Base-by-base conservation (phyloP, 2,888 invertebrate species). In the Fragum sueziense region DNA sequence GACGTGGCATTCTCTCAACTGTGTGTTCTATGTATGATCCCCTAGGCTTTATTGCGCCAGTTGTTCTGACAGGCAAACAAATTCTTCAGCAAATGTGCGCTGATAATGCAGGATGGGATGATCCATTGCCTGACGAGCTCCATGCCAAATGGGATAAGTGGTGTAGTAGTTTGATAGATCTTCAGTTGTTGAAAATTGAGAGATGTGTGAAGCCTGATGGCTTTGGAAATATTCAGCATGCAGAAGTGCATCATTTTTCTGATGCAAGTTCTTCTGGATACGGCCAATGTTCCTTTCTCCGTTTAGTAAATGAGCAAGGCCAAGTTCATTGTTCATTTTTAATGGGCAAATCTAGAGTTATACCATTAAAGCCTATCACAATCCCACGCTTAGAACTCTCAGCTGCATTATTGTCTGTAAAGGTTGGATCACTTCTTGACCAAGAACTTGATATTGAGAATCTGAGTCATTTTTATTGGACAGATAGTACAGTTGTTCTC, bases 1-100 rank as follows among this genome's bases (percentile, higher is more conserved):
- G 85, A 41, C 61, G 85, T 34, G 84, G 81, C 6, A 67, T 87
- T 11, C 51, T 88, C 11, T 82, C 86, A 2, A 80, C 84, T 9
- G 72, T 87, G 7, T 62, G 73, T 37, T 81, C 79, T 1, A 59
- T 88, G 2, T 86, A 85, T 69, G 88, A 88, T 72, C 86, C 87
- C 0, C 74, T 88, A 47, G 86, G 84, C 4, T 70, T 88, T 25
- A 74, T 89, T 29, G 65, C 86, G 2, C 88, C 87, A 25, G 74
- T 86, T 34, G 29, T 82, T 11, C 75, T 87, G 11, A 47, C 70
- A 11, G 82, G 84, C 3, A 87, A 86, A 51, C 75, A 82, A 47
- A 79, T 87, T 11, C 51, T 88, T n/a, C 88, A 87, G 61, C 37
- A 81, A 37, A 73, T 86, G 74, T 86, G 84, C 37, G 62, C 22